Evolutionary conservation across 2,113 vertebrate genomes (phyloP).

Genomic region (Copsychus sechellarum): DNA sequence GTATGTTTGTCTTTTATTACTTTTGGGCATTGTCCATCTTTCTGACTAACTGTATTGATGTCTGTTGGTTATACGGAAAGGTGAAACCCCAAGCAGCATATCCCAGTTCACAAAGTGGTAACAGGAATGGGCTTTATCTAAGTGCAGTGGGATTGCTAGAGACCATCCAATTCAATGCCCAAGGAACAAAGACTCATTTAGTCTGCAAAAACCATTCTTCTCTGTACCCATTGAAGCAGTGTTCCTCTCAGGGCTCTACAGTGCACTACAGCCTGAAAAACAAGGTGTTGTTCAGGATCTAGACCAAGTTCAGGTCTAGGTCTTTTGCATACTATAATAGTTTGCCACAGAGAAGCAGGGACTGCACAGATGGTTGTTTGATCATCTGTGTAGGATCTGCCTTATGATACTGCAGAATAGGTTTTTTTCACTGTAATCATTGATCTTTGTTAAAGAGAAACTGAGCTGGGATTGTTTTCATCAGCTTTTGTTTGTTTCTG

Average conservation of each 20-base stretch:
- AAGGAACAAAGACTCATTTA: not conserved
- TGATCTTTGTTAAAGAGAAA: conserved; percentile 34
- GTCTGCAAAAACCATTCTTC: not conserved
- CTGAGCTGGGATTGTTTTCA: conserved; percentile 37
- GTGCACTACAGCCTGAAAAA: not conserved
- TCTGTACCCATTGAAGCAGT: not conserved
- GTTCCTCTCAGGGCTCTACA: not conserved
- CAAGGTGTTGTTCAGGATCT: not conserved
- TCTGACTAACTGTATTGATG: not conserved
- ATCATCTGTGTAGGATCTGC: not conserved
- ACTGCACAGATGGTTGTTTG: not conserved
- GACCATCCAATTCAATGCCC: not conserved
- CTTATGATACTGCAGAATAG: not conserved
- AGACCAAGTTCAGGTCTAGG: not conserved
- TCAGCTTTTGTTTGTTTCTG: conserved; percentile 48
- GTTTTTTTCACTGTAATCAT: not conserved
- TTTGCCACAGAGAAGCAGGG: not conserved
- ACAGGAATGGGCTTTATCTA: not conserved
- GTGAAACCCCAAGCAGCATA: not conserved
- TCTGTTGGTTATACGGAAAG: not conserved
- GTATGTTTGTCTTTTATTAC: not conserved
- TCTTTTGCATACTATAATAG: not conserved
- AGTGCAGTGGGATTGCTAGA: not conserved
- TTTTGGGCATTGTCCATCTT: not conserved
- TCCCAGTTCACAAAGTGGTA: not conserved